Base-by-base conservation (phyloP, 2,113 vertebrate genomes). In the Dromiciops gliroides region DNA sequence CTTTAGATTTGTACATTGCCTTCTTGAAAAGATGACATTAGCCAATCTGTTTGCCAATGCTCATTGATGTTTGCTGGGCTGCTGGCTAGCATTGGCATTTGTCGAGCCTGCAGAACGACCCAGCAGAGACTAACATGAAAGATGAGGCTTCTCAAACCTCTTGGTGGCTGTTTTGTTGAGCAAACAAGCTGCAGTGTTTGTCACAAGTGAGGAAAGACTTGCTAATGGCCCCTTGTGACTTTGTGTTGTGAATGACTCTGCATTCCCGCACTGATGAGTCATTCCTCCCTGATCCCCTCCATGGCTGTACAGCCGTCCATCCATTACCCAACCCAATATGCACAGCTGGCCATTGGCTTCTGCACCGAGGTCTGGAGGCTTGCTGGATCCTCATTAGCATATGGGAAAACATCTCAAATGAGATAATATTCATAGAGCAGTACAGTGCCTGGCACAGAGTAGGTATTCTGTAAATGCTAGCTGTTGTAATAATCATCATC, bases 201-300 rank as follows among this genome's bases (percentile, higher is more conserved):
- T 94, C 47, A 49, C 23, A 90, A n/a, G 89, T 44, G 48, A 95
- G 89, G 50, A 89, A 26, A 94, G 90, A 75, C 44, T 24, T 2
- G 0, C 48, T 92, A 51, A 83, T 0, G 1, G 37, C 50, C 67
- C 90, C 56, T 92, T 28, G 92, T 89, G 52, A 95, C 90, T 94
- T 89, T 0, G 44, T 37, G 49, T n/a, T 89, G 89, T 4, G 25
- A 94, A 52, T 89, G 94, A 52, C 51, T 96, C 95, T 75, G 90
- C 89, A 25, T 96, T 95, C 96, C 92, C 10, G 0, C 49, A 56
- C 60, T 19, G 47, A 0, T 95, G 95, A 97, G 93, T 96, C 97
- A 96, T 51, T 92, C 91, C 90, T 92, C 92, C 88, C 67, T 1
- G 60, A 97, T 11, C 83, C 60, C 91, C 50, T 94, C 67, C 94